Conservation (phyloP, 2,113 vertebrate species). For the Anhinga rufa region DNA sequence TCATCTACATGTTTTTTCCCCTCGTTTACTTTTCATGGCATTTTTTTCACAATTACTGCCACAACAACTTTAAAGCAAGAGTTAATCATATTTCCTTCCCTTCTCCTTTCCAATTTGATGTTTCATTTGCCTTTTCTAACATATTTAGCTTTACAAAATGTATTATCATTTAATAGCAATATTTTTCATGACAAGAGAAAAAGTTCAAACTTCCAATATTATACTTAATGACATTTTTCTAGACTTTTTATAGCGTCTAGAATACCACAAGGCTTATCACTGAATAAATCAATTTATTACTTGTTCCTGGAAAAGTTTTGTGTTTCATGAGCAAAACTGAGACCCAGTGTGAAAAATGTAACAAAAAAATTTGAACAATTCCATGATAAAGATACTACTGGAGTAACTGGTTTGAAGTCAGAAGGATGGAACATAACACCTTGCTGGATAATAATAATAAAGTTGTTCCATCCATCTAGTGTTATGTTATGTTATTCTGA, state of each 20-base stretch:
- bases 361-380: neutral
- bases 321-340: neutral
- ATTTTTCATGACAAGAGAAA: neutral
- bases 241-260: neutral
- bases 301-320: neutral
- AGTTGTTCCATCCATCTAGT: neutral
- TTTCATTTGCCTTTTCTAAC: neutral
- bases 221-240: neutral
- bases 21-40: neutral
- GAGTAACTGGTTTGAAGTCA: neutral
- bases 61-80: neutral
- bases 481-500: neutral
- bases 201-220: neutral
- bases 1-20: neutral
- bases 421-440: neutral
- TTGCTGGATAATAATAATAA: neutral
- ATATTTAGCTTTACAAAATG: neutral
- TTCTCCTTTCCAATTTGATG: neutral
- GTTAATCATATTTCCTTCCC: neutral
- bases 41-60: neutral
- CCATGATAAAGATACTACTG: neutral
- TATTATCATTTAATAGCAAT: neutral
- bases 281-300: neutral
- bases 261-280: neutral
- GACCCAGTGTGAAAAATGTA: accelerated